Evolutionary conservation across 2,113 vertebrate genomes (phyloP), one percentile per base, ranked within the genome.

Genomic region (Phrynosoma platyrhinos): DNA sequence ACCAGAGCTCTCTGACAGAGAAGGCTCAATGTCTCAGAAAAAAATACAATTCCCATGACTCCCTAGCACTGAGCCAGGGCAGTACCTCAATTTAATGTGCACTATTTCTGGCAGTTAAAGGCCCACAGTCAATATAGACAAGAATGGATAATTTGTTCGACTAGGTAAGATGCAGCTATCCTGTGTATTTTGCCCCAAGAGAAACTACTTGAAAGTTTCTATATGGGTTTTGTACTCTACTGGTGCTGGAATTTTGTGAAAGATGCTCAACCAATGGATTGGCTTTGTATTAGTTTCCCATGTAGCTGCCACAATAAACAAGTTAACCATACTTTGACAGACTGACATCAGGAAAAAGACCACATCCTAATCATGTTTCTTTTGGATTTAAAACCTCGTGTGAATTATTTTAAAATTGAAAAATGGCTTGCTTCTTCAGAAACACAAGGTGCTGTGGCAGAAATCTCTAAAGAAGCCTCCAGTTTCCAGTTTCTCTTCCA

Each of bases 381-480:
- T 62, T 32, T 53, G 40, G 25, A 69, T 42, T 8, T 55, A 58
- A 25, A 79, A 71, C 82, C 68, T 53, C 32, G 72, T 83, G 47
- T 36, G 68, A 18, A 32, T 32, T 42, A 23, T 55, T 83, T 23
- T 52, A 83, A 68, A 71, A 27, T n/a, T n/a, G 40, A 30, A 32
- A 53, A 72, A 64, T 72, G 52, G 82, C 42, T 83, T 83, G 66
- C 68, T 42, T 83, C 2, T 47, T 72, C 20, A 21, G 16, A 52
- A 83, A 52, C 16, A 52, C 27, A 83, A 53, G 5, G 66, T 71
- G 82, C 53, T 83, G 82, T 52, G 40, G n/a, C 69, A 42, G 30
- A 83, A 83, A 83, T 40, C 23, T 71, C 40, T 42, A 83, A 83
- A 71, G 40, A 83, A 71, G 9, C 68, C 66, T 68, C 62, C 36